Evolutionary conservation across 35 echinoderm and acorn worm genomes (phyloP), one percentile per base, ranked within the genome.

Genomic region (Heliocidaris tuberculata): DNA sequence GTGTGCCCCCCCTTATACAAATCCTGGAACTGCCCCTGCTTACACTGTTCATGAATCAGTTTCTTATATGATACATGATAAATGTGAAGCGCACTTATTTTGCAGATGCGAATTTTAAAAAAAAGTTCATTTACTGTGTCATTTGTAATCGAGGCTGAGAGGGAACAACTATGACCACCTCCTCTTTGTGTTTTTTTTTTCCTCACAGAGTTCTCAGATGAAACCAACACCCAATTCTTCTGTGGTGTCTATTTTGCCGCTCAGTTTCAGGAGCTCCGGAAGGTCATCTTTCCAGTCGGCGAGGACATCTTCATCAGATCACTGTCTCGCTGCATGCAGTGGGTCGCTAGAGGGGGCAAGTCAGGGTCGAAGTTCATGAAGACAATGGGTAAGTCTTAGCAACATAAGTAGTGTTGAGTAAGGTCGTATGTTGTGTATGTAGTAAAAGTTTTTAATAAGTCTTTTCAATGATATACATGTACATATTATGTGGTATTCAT

Each of bases 281-380:
- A 97, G 87, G 29, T 93, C 5, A 88, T 99, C 6, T 99, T 97
- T 52, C 98, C 98, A 1, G 88, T 93, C 17, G 98, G 98, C 50
- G 98, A 99, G 87, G 98, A 99, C 30, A 86, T 95, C 15, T 99
- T 93, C 93, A 99, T 99, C 60, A 47, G 98, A 49, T 96, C 97
- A 35, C 71, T 99, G 19, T 95, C 98, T 9, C 86, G 95, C 42
- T 99, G 97, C 50, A 95, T 96, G 61, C 48, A 60, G 85, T 99
- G 98, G 98, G 61, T 97, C 16, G 98, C 98, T 15, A 97, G 96
- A 88, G 98, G 98, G 47, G 98, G 98, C 32, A 99, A 99, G 49
- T 99, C 98, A 13, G 97, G 98, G 42, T 99, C 97, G 85, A 99
- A 96, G 60, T 99, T 99, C 87, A 94, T 96, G 31, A 99, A 99